A percentile compares a stretch with the other conserved stretches of the same genome.
Conservation (phyloP, 1,140 invertebrate species). For the Pseudomyrmex dendroicus region DNA sequence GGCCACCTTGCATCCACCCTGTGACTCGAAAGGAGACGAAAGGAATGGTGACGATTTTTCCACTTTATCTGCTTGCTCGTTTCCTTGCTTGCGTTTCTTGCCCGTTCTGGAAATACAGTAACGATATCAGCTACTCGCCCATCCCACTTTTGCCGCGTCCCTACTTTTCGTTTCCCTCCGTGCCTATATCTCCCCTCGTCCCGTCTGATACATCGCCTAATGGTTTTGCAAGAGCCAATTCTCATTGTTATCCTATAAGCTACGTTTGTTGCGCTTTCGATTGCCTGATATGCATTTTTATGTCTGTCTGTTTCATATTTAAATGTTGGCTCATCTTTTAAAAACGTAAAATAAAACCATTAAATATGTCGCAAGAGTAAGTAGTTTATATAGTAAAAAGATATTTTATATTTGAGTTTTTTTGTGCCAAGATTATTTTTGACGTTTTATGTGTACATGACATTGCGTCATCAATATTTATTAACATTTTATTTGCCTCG, state of each 20-base stretch:
- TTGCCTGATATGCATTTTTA: slow-evolving; percentile 79
- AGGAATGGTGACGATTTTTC: slow-evolving; percentile 83
- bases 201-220: slow-evolving; percentile 78
- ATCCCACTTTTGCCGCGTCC: neutral
- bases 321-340: no score
- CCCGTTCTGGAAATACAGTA: slow-evolving; percentile 45
- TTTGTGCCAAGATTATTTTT: neutral
- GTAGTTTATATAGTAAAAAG: neutral
- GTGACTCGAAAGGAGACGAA: slow-evolving; percentile 42
- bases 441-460: neutral
- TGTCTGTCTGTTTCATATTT: slow-evolving; percentile 59
- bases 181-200: slow-evolving; percentile 59
- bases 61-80: slow-evolving; percentile 82
- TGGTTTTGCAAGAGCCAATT: slow-evolving; percentile 84
- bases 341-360: neutral
- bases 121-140: slow-evolving; percentile 58
- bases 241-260: slow-evolving; percentile 83
- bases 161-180: slow-evolving; percentile 15
- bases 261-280: slow-evolving; percentile 83
- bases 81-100: slow-evolving; percentile 67
- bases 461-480: neutral
- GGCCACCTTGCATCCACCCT: slow-evolving; percentile 36
- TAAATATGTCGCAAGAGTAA: no score
- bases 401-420: neutral
- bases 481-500: no score